These are phyloP conservation scores for Uropetala carovei DNA, from an alignment of 2,888 invertebrate species.

Conservation along the genomic window DNA sequence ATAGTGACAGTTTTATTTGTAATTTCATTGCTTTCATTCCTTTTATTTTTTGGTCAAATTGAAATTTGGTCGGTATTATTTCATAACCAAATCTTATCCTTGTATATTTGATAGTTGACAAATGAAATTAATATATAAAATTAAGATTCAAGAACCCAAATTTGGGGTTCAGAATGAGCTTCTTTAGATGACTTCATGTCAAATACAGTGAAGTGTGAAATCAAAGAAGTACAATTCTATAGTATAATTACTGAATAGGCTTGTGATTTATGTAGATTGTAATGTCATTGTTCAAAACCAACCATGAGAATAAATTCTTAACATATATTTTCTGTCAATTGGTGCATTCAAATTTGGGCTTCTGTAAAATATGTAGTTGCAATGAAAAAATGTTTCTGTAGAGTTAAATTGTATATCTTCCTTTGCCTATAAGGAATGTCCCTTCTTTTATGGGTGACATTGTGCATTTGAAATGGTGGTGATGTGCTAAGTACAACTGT, in stretches of 20 bases:
- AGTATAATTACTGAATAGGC: constrained; percentile 56
- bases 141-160: constrained; percentile 44
- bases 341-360: constrained; percentile 59
- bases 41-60: constrained; percentile 31
- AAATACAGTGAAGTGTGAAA: constrained; percentile 36
- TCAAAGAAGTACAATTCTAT: constrained; percentile 63
- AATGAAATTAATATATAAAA: constrained; percentile 45
- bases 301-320: constrained; percentile 61
- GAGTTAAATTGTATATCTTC: constrained; percentile 54
- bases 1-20: constrained; percentile 44
- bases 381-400: constrained; percentile 49
- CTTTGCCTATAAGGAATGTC: constrained; percentile 55
- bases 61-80: constrained; percentile 40
- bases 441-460: constrained; percentile 55
- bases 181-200: constrained; percentile 52
- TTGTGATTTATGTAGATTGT: constrained; percentile 62
- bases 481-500: constrained; percentile 63
- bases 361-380: constrained; percentile 56
- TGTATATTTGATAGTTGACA: constrained; percentile 48
- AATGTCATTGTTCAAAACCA: constrained; percentile 56
- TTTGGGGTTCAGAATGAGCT: constrained; percentile 53
- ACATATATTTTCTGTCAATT: constrained; percentile 59
- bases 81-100: constrained; percentile 23
- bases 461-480: constrained; percentile 63
- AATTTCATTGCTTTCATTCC: constrained; percentile 45